Conservation (phyloP, 2,888 invertebrate genomes). For the Aphrophora alni region DNA sequence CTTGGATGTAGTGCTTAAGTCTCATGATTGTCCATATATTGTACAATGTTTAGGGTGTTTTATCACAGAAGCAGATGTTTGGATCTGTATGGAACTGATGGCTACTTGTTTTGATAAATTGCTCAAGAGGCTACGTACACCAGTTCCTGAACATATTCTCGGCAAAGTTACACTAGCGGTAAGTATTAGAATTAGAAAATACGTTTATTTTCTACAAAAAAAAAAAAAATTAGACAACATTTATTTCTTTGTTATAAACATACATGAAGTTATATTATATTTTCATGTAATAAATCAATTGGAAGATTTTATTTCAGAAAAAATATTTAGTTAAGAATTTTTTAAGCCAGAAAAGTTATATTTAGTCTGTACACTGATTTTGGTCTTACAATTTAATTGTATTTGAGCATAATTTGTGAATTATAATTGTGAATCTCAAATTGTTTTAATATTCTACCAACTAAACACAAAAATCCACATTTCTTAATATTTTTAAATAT, state of each 20-base stretch:
- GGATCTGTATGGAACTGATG: constrained; percentile 99
- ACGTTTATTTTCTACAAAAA: too few species aligned
- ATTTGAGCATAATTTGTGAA: too few species aligned
- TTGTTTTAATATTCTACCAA: too few species aligned
- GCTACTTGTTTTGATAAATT: constrained; percentile 98
- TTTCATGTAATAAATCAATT: constrained; percentile 24
- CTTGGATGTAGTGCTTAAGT: constrained; percentile 96
- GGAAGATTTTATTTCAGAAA: background rate
- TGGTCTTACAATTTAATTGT: too few species aligned
- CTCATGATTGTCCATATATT: constrained; percentile 96
- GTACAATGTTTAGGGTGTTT: constrained; percentile 98
- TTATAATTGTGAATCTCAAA: too few species aligned
- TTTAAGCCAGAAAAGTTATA: too few species aligned
- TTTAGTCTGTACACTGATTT: too few species aligned
- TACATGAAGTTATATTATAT: too few species aligned
- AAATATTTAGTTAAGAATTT: background rate
- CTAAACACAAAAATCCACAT: too few species aligned
- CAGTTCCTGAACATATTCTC: constrained; percentile 95
- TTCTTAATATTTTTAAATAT: too few species aligned
- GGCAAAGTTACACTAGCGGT: constrained; percentile 98
- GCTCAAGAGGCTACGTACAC: constrained; percentile 79
- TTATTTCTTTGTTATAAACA: background rate
- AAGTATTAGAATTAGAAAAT: too few species aligned
- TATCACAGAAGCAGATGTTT: constrained; percentile 96
- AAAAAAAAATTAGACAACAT: too few species aligned